A percentile compares a stretch with the other conserved stretches of the same genome.
Evolutionary conservation across 2,888 invertebrate genomes (phyloP).

Genomic region (Notocelia uddmanniana): DNA sequence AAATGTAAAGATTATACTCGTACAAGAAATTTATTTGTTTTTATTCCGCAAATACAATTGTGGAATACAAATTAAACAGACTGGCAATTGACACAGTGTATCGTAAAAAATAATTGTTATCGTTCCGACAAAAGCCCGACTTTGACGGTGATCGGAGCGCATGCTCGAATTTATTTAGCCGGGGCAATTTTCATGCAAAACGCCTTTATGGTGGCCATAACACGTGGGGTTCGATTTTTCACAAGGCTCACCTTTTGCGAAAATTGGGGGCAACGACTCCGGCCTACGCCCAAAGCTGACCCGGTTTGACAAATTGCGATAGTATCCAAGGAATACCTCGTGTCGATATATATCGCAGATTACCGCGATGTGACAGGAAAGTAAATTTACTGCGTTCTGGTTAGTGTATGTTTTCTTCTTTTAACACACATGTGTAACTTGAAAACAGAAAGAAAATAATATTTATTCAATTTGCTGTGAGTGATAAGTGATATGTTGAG

Average conservation of each 20-base stretch:
- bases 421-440: neutral
- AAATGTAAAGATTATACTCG: neutral
- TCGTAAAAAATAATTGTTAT: constrained; percentile 48
- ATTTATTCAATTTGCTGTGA: neutral
- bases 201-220: constrained; percentile 33
- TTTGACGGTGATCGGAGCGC: constrained; percentile 32
- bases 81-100: constrained; percentile 35
- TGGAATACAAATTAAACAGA: constrained; percentile 23
- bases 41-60: constrained; percentile 20
- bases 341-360: constrained; percentile 32
- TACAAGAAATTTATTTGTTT: constrained; percentile 13
- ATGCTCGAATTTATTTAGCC: constrained; percentile 40
- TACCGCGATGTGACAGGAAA: constrained; percentile 17
- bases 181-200: constrained; percentile 42
- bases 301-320: constrained; percentile 41
- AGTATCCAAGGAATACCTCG: constrained; percentile 29
- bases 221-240: constrained; percentile 43
- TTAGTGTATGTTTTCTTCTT: neutral
- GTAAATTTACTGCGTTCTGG: constrained; percentile 17
- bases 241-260: constrained; percentile 41
- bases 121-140: constrained; percentile 34
- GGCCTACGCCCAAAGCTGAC: constrained; percentile 39
- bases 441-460: neutral
- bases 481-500: too few species aligned
- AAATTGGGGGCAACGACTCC: constrained; percentile 43